Percentiles rank a stretch among this genome's conserved stretches.
phyloP scores from a whole-genome alignment of 2,888 invertebrate species.

The Brachypalpus laphriformis region DNA sequence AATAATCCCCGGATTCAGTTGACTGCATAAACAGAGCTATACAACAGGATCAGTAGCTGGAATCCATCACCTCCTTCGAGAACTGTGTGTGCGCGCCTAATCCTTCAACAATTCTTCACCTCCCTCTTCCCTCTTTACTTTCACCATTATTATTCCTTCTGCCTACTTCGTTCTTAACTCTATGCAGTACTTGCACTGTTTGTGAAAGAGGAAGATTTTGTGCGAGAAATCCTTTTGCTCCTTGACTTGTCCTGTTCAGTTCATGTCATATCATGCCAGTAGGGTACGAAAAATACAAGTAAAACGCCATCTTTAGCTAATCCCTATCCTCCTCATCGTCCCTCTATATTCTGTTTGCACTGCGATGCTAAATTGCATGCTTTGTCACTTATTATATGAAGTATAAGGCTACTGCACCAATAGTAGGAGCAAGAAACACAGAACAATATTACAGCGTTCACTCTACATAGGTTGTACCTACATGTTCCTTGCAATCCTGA shows the following conservation, averaged over 20 bases:
- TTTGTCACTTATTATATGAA: constrained; percentile 65
- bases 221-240: constrained; percentile 70
- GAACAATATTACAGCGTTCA: constrained; percentile 47
- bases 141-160: constrained; percentile 43
- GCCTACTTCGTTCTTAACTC: constrained; percentile 52
- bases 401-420: constrained; percentile 54
- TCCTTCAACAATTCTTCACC: constrained; percentile 58
- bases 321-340: constrained; percentile 40
- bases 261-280: constrained; percentile 67
- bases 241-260: constrained; percentile 73
- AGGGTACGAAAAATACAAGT: constrained; percentile 64
- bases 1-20: constrained; percentile 63
- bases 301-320: constrained; percentile 59
- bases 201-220: constrained; percentile 45
- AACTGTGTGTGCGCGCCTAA: constrained; percentile 49
- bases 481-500: constrained; percentile 23
- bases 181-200: constrained; percentile 57
- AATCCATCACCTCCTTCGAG: constrained; percentile 70
- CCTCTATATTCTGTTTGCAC: constrained; percentile 44
- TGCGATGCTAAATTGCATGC: constrained; percentile 69
- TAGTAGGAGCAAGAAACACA: constrained; percentile 10
- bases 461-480: constrained; percentile 13
- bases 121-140: constrained; percentile 30
- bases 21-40: constrained; percentile 66
- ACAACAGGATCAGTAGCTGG: constrained; percentile 69